These are phyloP conservation scores for Bombus cullumanus DNA, from an alignment of 1,140 invertebrate species.

Conservation along the genomic window DNA sequence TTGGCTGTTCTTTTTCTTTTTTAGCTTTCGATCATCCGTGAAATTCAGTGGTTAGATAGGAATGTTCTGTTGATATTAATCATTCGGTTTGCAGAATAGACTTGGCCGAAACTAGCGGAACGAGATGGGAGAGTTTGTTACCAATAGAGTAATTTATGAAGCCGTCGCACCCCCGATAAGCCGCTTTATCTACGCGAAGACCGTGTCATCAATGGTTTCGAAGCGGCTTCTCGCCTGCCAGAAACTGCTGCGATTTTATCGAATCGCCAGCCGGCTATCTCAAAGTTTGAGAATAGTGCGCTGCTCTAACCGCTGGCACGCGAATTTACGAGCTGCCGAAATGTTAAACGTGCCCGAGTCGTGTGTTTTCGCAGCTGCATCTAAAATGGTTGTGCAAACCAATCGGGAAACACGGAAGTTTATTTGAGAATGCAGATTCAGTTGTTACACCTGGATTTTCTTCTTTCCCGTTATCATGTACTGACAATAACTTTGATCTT, in stretches of 20 bases:
- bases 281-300: background rate
- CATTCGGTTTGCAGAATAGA: too few species aligned
- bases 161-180: background rate
- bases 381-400: background rate
- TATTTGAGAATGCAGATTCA: conserved; percentile 7
- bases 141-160: background rate
- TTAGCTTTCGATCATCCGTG: background rate
- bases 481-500: too few species aligned
- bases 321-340: conserved; percentile 20
- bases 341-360: background rate
- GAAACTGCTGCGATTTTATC: conserved; percentile 15
- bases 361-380: conserved; percentile 10
- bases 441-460: background rate
- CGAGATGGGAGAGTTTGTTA: background rate
- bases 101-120: background rate
- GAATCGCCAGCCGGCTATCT: background rate
- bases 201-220: background rate
- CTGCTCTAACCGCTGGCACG: background rate
- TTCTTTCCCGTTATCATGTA: background rate
- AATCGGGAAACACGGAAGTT: background rate
- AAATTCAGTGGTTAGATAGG: background rate
- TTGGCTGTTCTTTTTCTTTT: background rate
- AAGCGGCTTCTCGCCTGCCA: background rate
- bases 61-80: background rate
- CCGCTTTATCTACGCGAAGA: background rate